phyloP scores from a whole-genome alignment of 2,113 vertebrate genomes.

The Corythaixoides concolor region DNA sequence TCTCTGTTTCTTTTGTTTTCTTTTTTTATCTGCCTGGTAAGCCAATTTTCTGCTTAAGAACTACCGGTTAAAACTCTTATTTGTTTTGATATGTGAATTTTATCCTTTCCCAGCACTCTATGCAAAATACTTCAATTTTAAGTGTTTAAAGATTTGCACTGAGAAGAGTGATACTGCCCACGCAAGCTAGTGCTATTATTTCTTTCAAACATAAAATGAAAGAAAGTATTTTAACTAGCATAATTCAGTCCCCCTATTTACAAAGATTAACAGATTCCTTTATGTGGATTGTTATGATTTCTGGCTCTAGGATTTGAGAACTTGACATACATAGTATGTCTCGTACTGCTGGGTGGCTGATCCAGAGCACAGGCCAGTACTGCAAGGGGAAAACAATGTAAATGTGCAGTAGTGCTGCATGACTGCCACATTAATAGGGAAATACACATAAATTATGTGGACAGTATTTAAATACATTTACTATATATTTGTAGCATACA shows the following conservation, averaged over 20 bases:
- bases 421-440: neutral
- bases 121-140: constrained; percentile 75
- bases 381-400: neutral
- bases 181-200: constrained; percentile 3
- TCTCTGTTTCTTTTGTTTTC: constrained; percentile 89
- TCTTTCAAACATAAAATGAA: neutral
- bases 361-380: neutral
- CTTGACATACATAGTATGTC: neutral
- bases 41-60: constrained; percentile 97
- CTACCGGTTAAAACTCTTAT: constrained; percentile 84
- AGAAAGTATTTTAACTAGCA: neutral
- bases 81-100: constrained; percentile 87
- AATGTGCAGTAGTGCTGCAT: neutral
- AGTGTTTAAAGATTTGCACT: constrained; percentile 72
- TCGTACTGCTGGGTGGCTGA: neutral
- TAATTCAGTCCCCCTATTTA: neutral
- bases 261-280: constrained; percentile 29
- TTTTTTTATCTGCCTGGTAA: constrained; percentile 86
- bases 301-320: constrained; percentile 4
- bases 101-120: constrained; percentile 81
- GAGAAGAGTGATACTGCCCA: neutral
- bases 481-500: neutral
- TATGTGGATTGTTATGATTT: neutral
- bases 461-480: neutral
- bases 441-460: neutral